Base-by-base conservation (phyloP, 37 sponge, comb jelly and placozoan species). In the Beroe forskalii region DNA sequence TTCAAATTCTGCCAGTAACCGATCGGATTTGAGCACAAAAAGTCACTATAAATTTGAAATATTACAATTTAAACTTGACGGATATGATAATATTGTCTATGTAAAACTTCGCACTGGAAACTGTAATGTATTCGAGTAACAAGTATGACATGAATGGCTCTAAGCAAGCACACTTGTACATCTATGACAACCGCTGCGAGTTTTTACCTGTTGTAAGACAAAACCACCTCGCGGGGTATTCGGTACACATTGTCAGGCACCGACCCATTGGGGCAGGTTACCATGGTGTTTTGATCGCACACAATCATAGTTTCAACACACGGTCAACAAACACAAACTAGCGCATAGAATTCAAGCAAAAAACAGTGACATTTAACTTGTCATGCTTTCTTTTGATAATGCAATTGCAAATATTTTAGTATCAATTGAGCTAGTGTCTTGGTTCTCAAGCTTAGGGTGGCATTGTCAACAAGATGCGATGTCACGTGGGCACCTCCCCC, bases 361-460 rank as follows among this genome's bases (percentile, higher is more conserved):
- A 72, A 72, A 36, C n/a, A n/a, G n/a, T 72, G 40, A 33, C 75
- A 72, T 72, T 38, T 72, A 17, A 38, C 40, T 72, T 72, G 75
- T 63, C 75, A 72, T 72, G 75, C 75, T 37, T 20, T 33, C 37
- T 38, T 37, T 33, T 37, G 75, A 72, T 37, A 72, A 72, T 72
- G 75, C 75, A 72, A 72, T n/a, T n/a, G n/a, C n/a, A n/a, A n/a
- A 72, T 72, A 72, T 72, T 72, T 72, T 72, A 72, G 75, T 72
- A 72, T 72, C 75, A 72, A 72, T 72, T 63, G 66, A 63, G 66
- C 66, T 30, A 63, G 66, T 63, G 66, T 63, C 28, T 28, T 24
- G 66, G 66, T 30, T 63, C 66, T 63, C 66, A 63, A 63, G 66
- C n/a, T n/a, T 63, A 63, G 66, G 66, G 66, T 63, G 66, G 66